Evolutionary conservation across 2,113 vertebrate genomes (phyloP).

Genomic region (Etheostoma spectabile): DNA sequence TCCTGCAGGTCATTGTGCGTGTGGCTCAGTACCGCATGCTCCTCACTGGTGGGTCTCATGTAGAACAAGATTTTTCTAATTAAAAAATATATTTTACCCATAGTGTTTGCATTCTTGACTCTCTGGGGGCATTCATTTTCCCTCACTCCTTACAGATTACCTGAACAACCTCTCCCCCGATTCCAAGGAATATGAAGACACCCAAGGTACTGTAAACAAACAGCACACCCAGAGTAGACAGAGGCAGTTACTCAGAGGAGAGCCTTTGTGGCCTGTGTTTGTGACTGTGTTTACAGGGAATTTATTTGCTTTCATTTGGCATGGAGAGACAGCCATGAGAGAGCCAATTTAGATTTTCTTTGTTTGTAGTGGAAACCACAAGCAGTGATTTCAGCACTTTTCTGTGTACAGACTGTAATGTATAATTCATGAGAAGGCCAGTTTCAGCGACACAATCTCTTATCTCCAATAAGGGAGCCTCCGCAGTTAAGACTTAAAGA

Average conservation of each 20-base stretch:
- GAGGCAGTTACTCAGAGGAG: slow-evolving; percentile 29
- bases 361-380: slow-evolving; percentile 36
- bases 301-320: slow-evolving; percentile 63
- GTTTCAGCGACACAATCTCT: slow-evolving; percentile 49
- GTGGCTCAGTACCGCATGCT: slow-evolving; percentile 94
- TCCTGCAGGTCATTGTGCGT: slow-evolving; percentile 91
- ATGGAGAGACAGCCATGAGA: slow-evolving; percentile 53
- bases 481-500: slow-evolving; percentile 24
- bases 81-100: not conserved
- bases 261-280: slow-evolving; percentile 33
- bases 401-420: slow-evolving; percentile 46
- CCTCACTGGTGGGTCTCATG: slow-evolving; percentile 89
- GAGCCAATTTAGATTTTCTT: slow-evolving; percentile 63
- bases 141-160: slow-evolving; percentile 88
- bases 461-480: slow-evolving; percentile 54
- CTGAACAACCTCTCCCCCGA: slow-evolving; percentile 97
- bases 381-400: slow-evolving; percentile 46
- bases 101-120: not conserved
- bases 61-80: not conserved
- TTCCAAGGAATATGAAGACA: slow-evolving; percentile 93
- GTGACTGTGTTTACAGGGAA: slow-evolving; percentile 42
- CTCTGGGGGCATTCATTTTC: slow-evolving; percentile 21
- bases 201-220: slow-evolving; percentile 88
- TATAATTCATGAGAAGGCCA: slow-evolving; percentile 66
- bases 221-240: not conserved